These are phyloP conservation scores for Leptinotarsa undecemlineata DNA, from an alignment of 1,140 invertebrate genomes.

Conservation along the genomic window DNA sequence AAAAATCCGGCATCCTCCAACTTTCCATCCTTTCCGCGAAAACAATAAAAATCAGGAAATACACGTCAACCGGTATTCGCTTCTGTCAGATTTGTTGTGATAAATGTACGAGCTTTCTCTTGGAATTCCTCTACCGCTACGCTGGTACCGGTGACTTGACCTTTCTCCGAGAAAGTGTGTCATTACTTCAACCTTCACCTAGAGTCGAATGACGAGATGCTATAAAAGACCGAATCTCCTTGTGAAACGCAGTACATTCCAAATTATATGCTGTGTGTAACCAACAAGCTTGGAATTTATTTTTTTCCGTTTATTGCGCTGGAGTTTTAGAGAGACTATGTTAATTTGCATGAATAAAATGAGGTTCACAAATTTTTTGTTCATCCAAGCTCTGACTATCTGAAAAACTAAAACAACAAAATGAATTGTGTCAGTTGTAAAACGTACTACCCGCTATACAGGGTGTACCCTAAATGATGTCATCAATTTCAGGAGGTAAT, in stretches of 20 bases:
- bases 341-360: no score
- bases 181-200: slow-evolving; percentile 50
- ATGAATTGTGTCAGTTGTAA: no score
- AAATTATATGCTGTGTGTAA: no score
- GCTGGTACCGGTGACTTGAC: slow-evolving; percentile 40
- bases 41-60: slow-evolving; percentile 1
- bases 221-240: background rate
- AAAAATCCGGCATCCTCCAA: background rate
- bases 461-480: no score
- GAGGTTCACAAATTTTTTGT: no score
- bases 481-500: no score
- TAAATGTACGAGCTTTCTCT: slow-evolving; percentile 34
- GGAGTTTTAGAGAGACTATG: no score
- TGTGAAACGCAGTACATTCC: background rate
- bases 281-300: no score
- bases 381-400: no score
- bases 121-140: slow-evolving; percentile 36
- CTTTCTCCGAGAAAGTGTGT: slow-evolving; percentile 51
- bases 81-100: slow-evolving; percentile 3
- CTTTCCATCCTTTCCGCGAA: background rate
- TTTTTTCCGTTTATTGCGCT: no score
- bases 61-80: background rate
- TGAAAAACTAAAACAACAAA: no score
- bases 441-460: no score
- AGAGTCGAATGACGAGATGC: slow-evolving; percentile 22